A percentile compares a stretch with the other conserved stretches of the same genome.
Evolutionary conservation across 2,888 invertebrate genomes (phyloP).

Genomic region (Heliconius ethilla): DNA sequence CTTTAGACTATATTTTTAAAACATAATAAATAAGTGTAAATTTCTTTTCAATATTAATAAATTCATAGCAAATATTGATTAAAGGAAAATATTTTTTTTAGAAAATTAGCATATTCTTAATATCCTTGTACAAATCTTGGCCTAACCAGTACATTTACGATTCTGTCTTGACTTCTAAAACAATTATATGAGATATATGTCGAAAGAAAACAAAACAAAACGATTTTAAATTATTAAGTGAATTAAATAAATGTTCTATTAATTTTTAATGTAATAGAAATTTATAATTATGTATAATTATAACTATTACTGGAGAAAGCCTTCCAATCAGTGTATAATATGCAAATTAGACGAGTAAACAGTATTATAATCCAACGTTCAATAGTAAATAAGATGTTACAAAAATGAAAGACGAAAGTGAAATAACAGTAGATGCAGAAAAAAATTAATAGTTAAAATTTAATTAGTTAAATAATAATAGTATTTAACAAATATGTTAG

Average conservation of each 20-base stretch:
- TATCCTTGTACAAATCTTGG: slow-evolving; percentile 19
- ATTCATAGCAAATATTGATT: slow-evolving; percentile 6
- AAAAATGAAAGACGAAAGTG: slow-evolving; percentile 79
- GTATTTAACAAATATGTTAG: slow-evolving; percentile 36
- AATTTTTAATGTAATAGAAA: neutral
- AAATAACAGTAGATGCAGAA: slow-evolving; percentile 67
- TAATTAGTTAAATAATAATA: slow-evolving; percentile 24
- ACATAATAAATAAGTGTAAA: slow-evolving; percentile 3
- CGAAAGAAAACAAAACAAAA: neutral
- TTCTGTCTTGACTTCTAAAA: neutral
- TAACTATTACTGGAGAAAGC: neutral
- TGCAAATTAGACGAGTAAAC: slow-evolving; percentile 23
- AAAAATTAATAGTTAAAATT: slow-evolving; percentile 35
- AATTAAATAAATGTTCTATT: neutral
- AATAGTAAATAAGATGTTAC: slow-evolving; percentile 48
- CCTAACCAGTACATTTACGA: slow-evolving; percentile 19
- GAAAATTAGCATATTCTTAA: slow-evolving; percentile 6
- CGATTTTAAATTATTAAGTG: neutral
- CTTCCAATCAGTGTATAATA: slow-evolving; percentile 14
- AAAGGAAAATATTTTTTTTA: slow-evolving; percentile 14
- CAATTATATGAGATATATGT: neutral
- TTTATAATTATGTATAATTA: neutral
- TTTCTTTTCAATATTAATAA: slow-evolving; percentile 1
- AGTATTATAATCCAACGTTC: slow-evolving; percentile 38
- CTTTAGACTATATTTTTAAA: slow-evolving; percentile 32